A percentile compares a stretch with the other conserved stretches of the same genome.
phyloP scores from a whole-genome alignment of 2,113 vertebrate genomes.

The Astur gentilis region DNA sequence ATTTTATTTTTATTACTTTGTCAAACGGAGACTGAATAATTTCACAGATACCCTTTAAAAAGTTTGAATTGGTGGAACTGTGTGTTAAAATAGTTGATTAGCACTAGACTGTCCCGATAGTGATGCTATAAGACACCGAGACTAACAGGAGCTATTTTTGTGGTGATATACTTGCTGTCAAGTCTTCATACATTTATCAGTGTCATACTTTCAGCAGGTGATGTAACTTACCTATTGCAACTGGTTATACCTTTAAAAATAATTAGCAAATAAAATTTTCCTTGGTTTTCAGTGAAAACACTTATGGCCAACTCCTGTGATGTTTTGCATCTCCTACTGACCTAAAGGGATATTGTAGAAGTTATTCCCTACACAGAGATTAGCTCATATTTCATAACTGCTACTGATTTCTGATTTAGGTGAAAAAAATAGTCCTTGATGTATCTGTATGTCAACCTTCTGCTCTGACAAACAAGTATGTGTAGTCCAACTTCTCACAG shows the following conservation, averaged over 20 bases:
- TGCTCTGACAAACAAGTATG: background rate
- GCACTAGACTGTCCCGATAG: background rate
- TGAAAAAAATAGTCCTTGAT: background rate
- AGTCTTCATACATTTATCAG: background rate
- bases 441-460: background rate
- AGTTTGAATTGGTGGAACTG: slow-evolving; percentile 4
- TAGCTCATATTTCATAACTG: background rate
- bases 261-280: background rate
- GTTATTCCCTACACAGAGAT: background rate
- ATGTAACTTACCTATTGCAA: background rate
- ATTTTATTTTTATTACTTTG: background rate
- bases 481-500: background rate
- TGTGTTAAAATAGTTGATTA: slow-evolving; percentile 21
- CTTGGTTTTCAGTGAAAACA: background rate
- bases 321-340: background rate
- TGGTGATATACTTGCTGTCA: background rate
- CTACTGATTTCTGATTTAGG: background rate
- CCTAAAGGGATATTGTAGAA: background rate
- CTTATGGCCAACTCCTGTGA: background rate
- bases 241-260: background rate
- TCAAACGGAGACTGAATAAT: background rate
- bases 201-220: background rate
- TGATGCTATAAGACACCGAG: background rate
- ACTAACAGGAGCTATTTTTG: slow-evolving; percentile 3
- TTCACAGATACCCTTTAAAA: background rate